phyloP scores from a whole-genome alignment of 2,797 vertebrate genomes.

The Holocentrus rufus region DNA sequence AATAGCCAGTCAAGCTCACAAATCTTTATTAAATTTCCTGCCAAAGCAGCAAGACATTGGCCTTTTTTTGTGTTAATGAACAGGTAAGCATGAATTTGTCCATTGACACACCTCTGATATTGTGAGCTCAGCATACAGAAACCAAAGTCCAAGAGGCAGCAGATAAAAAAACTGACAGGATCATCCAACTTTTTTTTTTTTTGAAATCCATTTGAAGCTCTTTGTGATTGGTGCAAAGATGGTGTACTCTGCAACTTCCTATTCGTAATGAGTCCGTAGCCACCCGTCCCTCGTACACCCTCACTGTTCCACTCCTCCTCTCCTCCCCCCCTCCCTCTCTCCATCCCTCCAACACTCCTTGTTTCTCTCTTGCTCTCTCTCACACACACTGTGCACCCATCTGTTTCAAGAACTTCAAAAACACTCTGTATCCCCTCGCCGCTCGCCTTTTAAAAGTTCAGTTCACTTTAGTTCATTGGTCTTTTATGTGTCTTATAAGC shows the following conservation, averaged over 20 bases:
- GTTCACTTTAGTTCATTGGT: conserved; percentile 40
- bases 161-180: not conserved
- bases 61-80: conserved; percentile 57
- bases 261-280: conserved; percentile 14
- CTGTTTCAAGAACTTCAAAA: conserved; percentile 73
- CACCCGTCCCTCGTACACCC: conserved; percentile 28
- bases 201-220: conserved; percentile 19
- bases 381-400: conserved; percentile 80
- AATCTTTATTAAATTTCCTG: conserved; percentile 41
- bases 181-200: not conserved
- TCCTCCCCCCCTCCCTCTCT: conserved; percentile 30
- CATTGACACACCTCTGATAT: not conserved
- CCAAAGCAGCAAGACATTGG: conserved; percentile 28
- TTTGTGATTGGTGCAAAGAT: conserved; percentile 11
- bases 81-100: conserved; percentile 13
- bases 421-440: conserved; percentile 40
- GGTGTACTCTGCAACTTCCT: conserved; percentile 11
- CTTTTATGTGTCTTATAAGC: conserved; percentile 53
- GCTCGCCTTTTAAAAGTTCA: conserved; percentile 45
- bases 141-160: not conserved
- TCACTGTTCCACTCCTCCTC: conserved; percentile 45
- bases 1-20: not conserved
- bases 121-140: conserved; percentile 6
- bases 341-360: conserved; percentile 12
- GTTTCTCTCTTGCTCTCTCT: conserved; percentile 53